Base-by-base conservation (phyloP, 2,888 invertebrate genomes). In the Eucera pruinosa region DNA sequence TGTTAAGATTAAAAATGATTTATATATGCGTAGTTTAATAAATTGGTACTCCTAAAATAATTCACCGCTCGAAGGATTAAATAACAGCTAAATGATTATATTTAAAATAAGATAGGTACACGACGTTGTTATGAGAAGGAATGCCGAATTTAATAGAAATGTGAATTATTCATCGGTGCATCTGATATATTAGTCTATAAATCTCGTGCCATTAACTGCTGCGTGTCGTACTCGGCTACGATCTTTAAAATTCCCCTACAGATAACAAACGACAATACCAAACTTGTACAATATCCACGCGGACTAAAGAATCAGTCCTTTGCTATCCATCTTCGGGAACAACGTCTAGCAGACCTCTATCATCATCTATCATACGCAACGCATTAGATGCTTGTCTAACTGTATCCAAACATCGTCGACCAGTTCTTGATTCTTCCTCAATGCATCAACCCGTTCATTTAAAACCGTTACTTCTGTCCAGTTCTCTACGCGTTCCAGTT, bases 301-400 rank as follows among this genome's bases (percentile, higher is more conserved):
- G 45, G n/a, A 61, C 30, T 5, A 23, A 47, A 61, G 60, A 47
- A 23, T 61, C 30, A 23, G 62, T 23, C 18, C 57, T 41, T 11
- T 6, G 27, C 48, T 48, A 62, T 62, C 48, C 47, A 50, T 62
- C 62, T 47, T 48, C 15, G 33, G 9, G 62, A 62, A 62, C 45
- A 20, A 47, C 62, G 25, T 36, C 25, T 23, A 36, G 48, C 47
- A 25, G 48, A 25, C 48, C 25, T 48, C 62, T 48, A 62, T 62
- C 62, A 62, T 62, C 62, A 62, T 62, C 47, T 62, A 62, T 62
- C 62, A 62, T 15, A 25, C 30, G 36, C 48, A 48, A 62, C 48
- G 48, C 36, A 48, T 62, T 62, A 50, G 62, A 33, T 7, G 62
- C 48, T 62, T 36, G 62, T 62, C 62, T 25, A 48, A 62, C 62